These are phyloP conservation scores for Lamprotornis superbus DNA, from an alignment of 2,113 vertebrate genomes.

Conservation along the genomic window DNA sequence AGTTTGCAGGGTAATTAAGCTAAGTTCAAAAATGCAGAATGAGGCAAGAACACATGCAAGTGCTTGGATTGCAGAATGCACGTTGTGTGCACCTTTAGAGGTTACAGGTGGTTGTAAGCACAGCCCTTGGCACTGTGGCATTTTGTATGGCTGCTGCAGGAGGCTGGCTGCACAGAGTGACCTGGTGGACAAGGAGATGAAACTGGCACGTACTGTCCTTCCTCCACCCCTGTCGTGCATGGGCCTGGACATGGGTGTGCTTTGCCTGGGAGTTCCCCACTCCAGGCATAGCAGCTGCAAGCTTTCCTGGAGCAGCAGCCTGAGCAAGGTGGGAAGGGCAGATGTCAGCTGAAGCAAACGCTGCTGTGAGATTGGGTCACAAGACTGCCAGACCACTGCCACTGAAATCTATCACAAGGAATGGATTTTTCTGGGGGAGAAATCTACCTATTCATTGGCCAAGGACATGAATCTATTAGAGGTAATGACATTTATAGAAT, in stretches of 20 bases:
- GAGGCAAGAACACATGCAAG: neutral
- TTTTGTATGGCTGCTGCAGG: neutral
- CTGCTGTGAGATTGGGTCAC: neutral
- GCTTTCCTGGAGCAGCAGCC: neutral
- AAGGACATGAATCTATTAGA: neutral
- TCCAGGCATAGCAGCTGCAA: neutral
- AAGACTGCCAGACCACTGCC: neutral
- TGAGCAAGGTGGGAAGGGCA: neutral
- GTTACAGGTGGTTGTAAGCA: accelerated
- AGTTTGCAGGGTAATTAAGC: neutral
- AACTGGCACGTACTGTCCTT: neutral
- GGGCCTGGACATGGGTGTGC: neutral
- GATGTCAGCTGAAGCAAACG: neutral
- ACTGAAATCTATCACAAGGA: neutral
- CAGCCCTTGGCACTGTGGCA: neutral
- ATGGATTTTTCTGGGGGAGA: neutral
- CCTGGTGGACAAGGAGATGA: too few species aligned
- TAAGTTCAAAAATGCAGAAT: neutral
- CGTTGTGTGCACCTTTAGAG: too few species aligned
- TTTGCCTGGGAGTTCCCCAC: neutral
- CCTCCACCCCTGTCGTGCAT: neutral
- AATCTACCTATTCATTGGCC: neutral
- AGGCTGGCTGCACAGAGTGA: neutral
- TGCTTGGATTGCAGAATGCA: neutral
- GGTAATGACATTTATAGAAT: neutral